phyloP scores from a whole-genome alignment of 2,888 invertebrate species.

The Nesidiocoris tenuis region DNA sequence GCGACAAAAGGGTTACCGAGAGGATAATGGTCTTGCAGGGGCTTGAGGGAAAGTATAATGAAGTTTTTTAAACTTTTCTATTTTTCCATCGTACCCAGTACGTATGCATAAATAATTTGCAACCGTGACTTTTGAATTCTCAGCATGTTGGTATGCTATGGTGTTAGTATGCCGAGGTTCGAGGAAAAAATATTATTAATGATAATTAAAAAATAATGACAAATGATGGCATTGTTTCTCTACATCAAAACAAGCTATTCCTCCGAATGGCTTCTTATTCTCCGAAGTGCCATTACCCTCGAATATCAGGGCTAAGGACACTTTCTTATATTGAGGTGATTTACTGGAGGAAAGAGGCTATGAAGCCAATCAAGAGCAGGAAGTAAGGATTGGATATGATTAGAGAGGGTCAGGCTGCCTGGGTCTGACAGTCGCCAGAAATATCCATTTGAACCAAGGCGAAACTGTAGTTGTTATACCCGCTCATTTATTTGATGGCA shows the following conservation, averaged over 20 bases:
- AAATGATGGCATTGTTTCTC: no score
- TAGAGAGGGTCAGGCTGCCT: background rate
- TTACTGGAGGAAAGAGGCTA: conserved; percentile 22
- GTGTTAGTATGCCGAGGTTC: no score
- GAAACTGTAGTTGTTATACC: background rate
- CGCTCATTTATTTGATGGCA: background rate
- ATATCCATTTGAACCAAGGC: background rate
- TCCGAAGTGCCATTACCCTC: no score
- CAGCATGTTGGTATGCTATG: no score
- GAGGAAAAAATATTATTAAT: no score
- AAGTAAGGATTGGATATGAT: conserved; percentile 18
- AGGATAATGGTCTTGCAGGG: background rate
- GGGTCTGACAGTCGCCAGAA: background rate
- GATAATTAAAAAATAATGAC: no score
- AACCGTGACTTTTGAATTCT: no score
- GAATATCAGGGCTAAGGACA: no score
- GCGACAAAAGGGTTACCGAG: background rate
- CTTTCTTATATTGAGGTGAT: conserved; percentile 13
- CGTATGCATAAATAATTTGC: no score
- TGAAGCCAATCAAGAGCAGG: conserved; percentile 17
- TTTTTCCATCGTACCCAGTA: no score
- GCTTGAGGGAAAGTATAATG: background rate
- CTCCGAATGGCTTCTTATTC: no score
- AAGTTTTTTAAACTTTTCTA: background rate
- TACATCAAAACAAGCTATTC: no score